phyloP scores from a whole-genome alignment of 2,888 invertebrate species.

The Dioctria rufipes region DNA sequence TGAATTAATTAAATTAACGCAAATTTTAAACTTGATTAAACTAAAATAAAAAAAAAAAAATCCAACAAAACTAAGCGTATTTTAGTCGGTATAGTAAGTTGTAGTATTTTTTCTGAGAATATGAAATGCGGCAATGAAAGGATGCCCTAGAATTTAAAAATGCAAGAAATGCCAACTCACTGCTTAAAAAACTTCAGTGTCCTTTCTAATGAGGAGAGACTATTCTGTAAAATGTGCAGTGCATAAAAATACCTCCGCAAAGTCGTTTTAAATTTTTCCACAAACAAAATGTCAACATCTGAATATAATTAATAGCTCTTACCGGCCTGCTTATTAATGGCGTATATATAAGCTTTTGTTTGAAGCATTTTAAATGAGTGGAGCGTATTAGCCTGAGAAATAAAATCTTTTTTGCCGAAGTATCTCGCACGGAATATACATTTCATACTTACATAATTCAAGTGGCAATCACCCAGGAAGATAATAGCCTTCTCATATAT shows the following conservation, averaged over 20 bases:
- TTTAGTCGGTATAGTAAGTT: not conserved
- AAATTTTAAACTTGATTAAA: not conserved
- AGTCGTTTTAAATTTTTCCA: not conserved
- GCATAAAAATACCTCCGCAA: not conserved
- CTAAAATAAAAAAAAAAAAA: not conserved
- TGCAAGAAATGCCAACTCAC: conserved; percentile 28
- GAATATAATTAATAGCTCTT: not conserved
- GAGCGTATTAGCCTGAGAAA: no score
- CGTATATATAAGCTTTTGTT: not conserved
- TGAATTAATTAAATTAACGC: not conserved
- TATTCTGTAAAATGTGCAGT: conserved; percentile 32
- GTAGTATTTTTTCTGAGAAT: not conserved
- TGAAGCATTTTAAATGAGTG: not conserved
- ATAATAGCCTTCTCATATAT: no score
- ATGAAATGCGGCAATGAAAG: not conserved
- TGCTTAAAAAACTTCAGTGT: conserved; percentile 26
- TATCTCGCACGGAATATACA: no score
- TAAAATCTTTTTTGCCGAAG: no score
- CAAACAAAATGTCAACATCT: conserved; percentile 6
- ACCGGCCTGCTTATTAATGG: not conserved
- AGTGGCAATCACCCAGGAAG: no score
- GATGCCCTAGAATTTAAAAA: not conserved
- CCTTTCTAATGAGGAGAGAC: conserved; percentile 33
- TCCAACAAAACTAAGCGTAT: not conserved
- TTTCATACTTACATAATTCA: no score